These are phyloP conservation scores for Agrilus planipennis DNA, from an alignment of 1,140 invertebrate genomes.

Conservation along the genomic window DNA sequence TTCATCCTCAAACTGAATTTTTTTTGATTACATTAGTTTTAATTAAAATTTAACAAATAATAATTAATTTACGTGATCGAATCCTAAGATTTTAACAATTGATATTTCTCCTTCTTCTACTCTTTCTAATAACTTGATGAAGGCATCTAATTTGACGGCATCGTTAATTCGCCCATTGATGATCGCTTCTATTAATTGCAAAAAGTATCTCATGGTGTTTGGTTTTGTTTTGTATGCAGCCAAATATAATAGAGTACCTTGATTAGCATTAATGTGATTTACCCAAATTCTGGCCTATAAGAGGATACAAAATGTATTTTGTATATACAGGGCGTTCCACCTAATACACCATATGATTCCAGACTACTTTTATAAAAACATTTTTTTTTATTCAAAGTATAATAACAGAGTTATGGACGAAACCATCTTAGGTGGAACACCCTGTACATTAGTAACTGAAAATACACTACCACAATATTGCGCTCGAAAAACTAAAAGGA, in stretches of 20 bases:
- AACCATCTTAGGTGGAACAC: no score
- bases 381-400: no score
- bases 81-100: slow-evolving; percentile 15
- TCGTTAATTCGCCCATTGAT: slow-evolving; percentile 19
- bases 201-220: slow-evolving; percentile 21
- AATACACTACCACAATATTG: no score
- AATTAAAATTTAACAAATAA: slow-evolving; percentile 1
- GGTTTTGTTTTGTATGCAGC: slow-evolving; percentile 16
- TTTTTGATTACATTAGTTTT: background rate
- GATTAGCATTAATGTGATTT: slow-evolving; percentile 17
- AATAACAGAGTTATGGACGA: no score
- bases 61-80: slow-evolving; percentile 13
- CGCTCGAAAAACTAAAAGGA: no score
- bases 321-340: no score
- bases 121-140: slow-evolving; percentile 24
- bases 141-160: slow-evolving; percentile 23
- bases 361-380: no score
- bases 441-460: no score
- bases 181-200: slow-evolving; percentile 21
- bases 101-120: slow-evolving; percentile 23
- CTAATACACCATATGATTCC: no score
- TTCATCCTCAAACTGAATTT: slow-evolving; percentile 20
- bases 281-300: slow-evolving; percentile 18
- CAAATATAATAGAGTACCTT: slow-evolving; percentile 20
- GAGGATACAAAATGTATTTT: no score